phyloP scores from a whole-genome alignment of 1,140 invertebrate genomes.

The Diuraphis noxia region DNA sequence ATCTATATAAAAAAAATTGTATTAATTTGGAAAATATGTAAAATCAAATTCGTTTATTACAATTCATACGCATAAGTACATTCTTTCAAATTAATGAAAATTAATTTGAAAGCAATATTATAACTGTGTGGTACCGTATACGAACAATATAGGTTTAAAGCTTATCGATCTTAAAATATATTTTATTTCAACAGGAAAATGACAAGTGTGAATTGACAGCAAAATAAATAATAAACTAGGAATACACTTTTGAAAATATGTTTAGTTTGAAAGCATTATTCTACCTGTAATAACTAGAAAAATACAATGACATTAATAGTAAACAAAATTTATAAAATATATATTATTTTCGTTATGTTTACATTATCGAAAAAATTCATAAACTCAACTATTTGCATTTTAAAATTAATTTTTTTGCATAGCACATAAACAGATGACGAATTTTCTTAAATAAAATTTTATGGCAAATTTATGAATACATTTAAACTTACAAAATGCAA shows the following conservation, averaged over 20 bases:
- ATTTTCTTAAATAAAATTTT: too few species aligned
- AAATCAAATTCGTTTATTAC: not conserved
- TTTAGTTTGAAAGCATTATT: not conserved
- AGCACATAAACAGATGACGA: too few species aligned
- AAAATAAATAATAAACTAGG: not conserved
- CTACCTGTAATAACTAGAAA: not conserved
- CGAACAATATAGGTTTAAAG: not conserved
- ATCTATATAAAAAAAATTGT: conserved; percentile 1
- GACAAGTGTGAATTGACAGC: not conserved
- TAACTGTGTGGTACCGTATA: not conserved
- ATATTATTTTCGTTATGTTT: not conserved
- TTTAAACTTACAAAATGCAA: too few species aligned
- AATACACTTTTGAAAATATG: not conserved
- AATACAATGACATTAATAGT: not conserved
- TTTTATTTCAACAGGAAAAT: not conserved
- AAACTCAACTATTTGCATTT: too few species aligned
- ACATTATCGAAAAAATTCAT: not conserved
- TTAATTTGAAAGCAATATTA: not conserved
- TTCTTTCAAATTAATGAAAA: not conserved
- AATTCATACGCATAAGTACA: not conserved
- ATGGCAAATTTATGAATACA: too few species aligned
- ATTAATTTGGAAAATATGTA: not conserved
- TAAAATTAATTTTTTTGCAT: too few species aligned
- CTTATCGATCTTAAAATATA: not conserved
- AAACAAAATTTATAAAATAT: not conserved